A percentile compares a stretch with the other conserved stretches of the same genome.
Conservation (phyloP, 2,113 vertebrate species). For the Canis aureus region DNA sequence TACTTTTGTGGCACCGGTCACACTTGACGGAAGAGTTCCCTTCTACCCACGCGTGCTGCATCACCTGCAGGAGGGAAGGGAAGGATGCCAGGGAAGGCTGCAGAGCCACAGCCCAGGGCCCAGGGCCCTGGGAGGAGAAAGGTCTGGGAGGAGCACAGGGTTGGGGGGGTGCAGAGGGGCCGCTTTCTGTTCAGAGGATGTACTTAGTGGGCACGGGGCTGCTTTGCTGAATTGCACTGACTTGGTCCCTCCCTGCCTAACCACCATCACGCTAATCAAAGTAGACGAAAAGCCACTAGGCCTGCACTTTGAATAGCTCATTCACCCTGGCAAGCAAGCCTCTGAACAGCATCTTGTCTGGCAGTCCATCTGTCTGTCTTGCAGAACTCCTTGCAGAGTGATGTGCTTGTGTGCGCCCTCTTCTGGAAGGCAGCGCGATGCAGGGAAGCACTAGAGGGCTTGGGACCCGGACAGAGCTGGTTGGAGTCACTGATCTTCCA, state of each 20-base stretch:
- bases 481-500: background rate
- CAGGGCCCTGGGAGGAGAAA: background rate
- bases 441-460: background rate
- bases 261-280: background rate
- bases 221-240: background rate
- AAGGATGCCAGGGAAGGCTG: slow-evolving; percentile 63
- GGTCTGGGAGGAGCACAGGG: background rate
- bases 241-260: background rate
- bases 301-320: background rate
- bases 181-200: background rate
- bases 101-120: background rate
- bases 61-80: slow-evolving; percentile 87
- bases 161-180: background rate
- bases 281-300: background rate
- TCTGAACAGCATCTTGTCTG: background rate
- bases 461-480: background rate
- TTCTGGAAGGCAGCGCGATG: background rate
- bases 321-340: background rate
- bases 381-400: background rate
- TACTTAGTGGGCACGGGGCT: background rate
- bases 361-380: background rate
- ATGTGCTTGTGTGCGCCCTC: background rate
- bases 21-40: slow-evolving; percentile 96
- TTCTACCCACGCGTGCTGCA: slow-evolving; percentile 98
- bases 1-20: slow-evolving; percentile 95